Evolutionary conservation across 2,888 invertebrate species (phyloP).

Genomic region (Smittia aterrima): DNA sequence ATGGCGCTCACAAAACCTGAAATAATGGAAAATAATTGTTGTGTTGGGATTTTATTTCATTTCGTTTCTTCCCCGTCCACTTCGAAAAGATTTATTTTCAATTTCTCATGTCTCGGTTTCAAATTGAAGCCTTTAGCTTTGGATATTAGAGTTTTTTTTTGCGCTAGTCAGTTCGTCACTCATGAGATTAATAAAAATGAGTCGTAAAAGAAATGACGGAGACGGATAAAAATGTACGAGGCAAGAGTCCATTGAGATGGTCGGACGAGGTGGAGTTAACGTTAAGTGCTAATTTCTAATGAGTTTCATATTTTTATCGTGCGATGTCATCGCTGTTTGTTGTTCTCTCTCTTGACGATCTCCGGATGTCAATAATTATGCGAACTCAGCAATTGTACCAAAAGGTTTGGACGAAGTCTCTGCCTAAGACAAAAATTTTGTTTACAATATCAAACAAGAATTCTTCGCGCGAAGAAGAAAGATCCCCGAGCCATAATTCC

Average conservation of each 20-base stretch:
- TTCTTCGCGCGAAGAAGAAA: background rate
- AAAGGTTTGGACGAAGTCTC: background rate
- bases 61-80: background rate
- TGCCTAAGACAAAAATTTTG: background rate
- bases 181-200: slow-evolving; percentile 22
- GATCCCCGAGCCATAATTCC: background rate
- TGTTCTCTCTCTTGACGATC: background rate
- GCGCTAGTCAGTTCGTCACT: slow-evolving; percentile 12
- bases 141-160: background rate
- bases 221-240: background rate
- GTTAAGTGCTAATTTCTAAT: slow-evolving; percentile 7
- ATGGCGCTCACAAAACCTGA: slow-evolving; percentile 5
- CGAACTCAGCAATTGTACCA: background rate
- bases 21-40: slow-evolving; percentile 29
- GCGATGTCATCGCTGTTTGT: background rate
- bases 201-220: slow-evolving; percentile 21
- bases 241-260: background rate
- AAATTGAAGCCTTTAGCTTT: slow-evolving; percentile 1
- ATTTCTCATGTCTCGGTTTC: slow-evolving; percentile 14
- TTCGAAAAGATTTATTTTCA: slow-evolving; percentile 21
- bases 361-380: background rate
- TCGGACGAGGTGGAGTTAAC: background rate
- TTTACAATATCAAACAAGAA: no score
- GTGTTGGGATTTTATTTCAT: background rate
- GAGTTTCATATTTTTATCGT: background rate